Evolutionary conservation across 2,113 vertebrate species (phyloP).

Genomic region (Okapia johnstoni): DNA sequence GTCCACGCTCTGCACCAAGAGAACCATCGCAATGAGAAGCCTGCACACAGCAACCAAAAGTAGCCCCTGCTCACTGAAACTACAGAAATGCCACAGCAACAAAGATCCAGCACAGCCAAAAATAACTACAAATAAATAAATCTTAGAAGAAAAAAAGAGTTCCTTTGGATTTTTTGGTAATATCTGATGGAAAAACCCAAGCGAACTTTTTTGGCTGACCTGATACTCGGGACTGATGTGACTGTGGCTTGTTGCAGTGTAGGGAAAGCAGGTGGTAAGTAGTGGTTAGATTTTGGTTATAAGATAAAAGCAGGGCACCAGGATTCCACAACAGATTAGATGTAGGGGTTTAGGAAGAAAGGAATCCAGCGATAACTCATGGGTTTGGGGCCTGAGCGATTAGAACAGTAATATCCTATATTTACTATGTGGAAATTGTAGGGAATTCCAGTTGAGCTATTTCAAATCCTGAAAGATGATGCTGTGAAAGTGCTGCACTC

Average conservation of each 20-base stretch:
- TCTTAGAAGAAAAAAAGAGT: neutral
- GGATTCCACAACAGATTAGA: neutral
- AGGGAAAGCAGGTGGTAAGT: neutral
- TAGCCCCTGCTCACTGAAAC: neutral
- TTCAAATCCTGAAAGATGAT: too few species aligned
- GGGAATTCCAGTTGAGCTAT: too few species aligned
- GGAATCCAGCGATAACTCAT: neutral
- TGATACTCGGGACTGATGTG: rapidly evolving
- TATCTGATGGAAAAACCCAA: neutral
- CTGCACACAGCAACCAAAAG: neutral
- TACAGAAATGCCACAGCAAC: neutral
- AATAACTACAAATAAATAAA: neutral
- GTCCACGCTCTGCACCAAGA: neutral
- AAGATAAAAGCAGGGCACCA: neutral
- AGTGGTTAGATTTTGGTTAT: neutral
- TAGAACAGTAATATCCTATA: neutral
- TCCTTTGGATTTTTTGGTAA: neutral
- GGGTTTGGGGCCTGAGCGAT: neutral
- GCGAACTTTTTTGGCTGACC: neutral
- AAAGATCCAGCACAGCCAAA: neutral
- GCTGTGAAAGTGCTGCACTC: too few species aligned
- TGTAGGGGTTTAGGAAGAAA: neutral
- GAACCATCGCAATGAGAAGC: neutral
- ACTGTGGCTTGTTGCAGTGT: neutral
- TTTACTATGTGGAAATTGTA: neutral